Evolutionary conservation across 2,113 vertebrate genomes (phyloP), one percentile per base, ranked within the genome.

Genomic region (Oenanthe melanoleuca): DNA sequence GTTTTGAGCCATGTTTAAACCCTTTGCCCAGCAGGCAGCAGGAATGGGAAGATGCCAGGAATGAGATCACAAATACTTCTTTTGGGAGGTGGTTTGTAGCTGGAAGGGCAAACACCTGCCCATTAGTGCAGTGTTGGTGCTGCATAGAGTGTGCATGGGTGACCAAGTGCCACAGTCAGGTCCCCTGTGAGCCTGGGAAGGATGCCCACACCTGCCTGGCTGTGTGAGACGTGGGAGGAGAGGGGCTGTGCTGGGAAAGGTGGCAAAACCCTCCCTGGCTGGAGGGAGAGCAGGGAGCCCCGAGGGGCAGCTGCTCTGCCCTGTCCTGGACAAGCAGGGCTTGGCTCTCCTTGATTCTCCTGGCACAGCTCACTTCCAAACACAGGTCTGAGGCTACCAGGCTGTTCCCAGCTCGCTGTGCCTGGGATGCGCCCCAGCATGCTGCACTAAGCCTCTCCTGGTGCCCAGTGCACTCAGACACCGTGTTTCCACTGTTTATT

Each of bases 401-500:
- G n/a, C 20, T 82, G 23, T 23, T 87, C 53, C 49, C 72, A 59
- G 9, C 14, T 69, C 0, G 0, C 15, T 47, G 20, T 56, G 28
- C 38, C 34, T 64, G 37, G 47, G 73, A 50, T 10, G 2, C 50
- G 77, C 34, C 55, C 42, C 6, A 1, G 34, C 42, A 66, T 0
- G 19, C 53, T 61, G 66, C 66, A 50, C 26, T 22, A 67, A 82
- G 85, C 6, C 21, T 64, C 53, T 42, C 42, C 34, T 11, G 1
- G 6, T 72, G 70, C 14, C 57, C 45, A 44, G 23, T 0, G 1
- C 28, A 25, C 25, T 60, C 61, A 61, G 37, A 52, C 31, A 69
- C 22, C 0, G 0, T 4, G 6, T 45, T 47, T 77, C 3, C 1
- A 47, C 16, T 2, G 0, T 31, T 69, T 59, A 2, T 70, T 74